These are phyloP conservation scores for Drosophila infuscata DNA, from an alignment of 2,888 invertebrate species.

Conservation along the genomic window DNA sequence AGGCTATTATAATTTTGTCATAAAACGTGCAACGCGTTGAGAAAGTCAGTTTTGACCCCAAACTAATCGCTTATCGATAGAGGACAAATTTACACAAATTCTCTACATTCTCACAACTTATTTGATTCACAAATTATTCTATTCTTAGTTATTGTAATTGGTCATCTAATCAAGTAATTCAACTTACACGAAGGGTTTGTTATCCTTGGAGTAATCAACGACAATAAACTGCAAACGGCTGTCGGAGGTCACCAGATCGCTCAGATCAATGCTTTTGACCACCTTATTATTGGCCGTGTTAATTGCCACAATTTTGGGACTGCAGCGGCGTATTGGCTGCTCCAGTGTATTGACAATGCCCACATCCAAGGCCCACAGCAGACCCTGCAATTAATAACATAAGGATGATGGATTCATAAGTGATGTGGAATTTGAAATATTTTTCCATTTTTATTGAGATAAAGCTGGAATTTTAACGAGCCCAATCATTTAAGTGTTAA, in stretches of 20 bases:
- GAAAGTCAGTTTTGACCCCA: not conserved
- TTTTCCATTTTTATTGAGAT: constrained; percentile 24
- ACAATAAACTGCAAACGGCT: constrained; percentile 87
- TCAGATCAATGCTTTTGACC: constrained; percentile 87
- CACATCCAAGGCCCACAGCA: constrained; percentile 88
- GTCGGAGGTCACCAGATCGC: constrained; percentile 85
- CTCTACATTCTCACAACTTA: not conserved
- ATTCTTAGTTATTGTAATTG: not conserved
- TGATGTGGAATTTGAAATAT: constrained; percentile 24
- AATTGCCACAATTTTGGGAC: constrained; percentile 88
- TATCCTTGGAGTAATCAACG: constrained; percentile 87
- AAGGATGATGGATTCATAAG: not conserved
- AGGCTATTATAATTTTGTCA: not conserved
- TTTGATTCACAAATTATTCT: not conserved
- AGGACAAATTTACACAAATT: not conserved
- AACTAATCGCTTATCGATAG: not conserved
- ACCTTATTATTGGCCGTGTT: constrained; percentile 87
- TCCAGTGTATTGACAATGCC: constrained; percentile 88
- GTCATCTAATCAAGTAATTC: not conserved
- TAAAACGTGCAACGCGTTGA: not conserved
- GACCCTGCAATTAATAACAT: constrained; percentile 82
- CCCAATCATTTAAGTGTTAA: constrained; percentile 16
- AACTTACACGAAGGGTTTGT: constrained; percentile 85
- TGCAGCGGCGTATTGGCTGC: constrained; percentile 87
- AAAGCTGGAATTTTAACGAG: constrained; percentile 21